Base-by-base conservation (phyloP, 2,888 invertebrate species). In the Lasius fuliginosus region DNA sequence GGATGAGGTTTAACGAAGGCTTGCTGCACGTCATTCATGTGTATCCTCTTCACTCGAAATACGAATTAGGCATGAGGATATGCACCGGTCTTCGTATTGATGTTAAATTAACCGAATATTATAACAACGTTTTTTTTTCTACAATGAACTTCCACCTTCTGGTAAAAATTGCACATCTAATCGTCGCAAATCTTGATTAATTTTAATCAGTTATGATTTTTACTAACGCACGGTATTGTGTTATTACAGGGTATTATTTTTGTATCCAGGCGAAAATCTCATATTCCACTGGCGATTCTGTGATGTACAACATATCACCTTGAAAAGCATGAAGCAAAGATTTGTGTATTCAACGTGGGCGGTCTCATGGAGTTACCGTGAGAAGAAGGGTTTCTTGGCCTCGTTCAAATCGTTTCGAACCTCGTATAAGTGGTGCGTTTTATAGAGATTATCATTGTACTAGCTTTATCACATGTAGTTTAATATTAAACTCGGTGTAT, bases 1-100 rank as follows among this genome's bases (percentile, higher is more conserved):
- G 88, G 83, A 86, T 93, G 92, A 77, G 91, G 84, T 89, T 92
- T 94, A 64, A 91, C 79, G 68, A 91, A 67, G 49, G 90, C 81
- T 83, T 93, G 94, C 91, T 94, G 93, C 88, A 93, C 94, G 85
- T 93, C 93, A 86, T 92, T 94, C 94, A 94, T 94, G 91, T 92
- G 94, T 92, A 75, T 81, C 81, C 77, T 46, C 53, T 89, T 81
- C 82, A 67, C 76, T 60, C 71, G 60, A 42, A 73, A 73, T 49
- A 81, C 33, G 33, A 60, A 79, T 71, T 71, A 46, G 69, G n/a
- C 69, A 68, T 67, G 76, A 36, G 68, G n/a, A 30, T 56, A 53
- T 40, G 68, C 56, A 58, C 77, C 68, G 30, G 30, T 36, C 62
- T 64, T 75, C n/a, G 46, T 62, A 40, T 9, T 12, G 27, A 58